phyloP scores from a whole-genome alignment of 2,797 vertebrate species.

The Falco rusticolus region DNA sequence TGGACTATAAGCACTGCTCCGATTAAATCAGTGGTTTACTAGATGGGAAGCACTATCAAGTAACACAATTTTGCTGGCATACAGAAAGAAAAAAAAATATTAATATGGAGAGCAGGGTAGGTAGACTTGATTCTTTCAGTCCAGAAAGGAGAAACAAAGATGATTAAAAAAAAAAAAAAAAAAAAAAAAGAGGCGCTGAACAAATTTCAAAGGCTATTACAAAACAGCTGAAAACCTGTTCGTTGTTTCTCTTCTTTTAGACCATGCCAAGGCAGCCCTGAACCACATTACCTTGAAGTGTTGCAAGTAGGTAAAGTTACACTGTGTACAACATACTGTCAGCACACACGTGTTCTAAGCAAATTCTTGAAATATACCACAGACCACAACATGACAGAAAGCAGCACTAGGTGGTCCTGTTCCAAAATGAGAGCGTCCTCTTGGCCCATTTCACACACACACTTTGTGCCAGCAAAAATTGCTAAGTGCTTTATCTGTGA shows the following conservation, averaged over 20 bases:
- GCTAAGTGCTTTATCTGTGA: background rate
- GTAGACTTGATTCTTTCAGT: background rate
- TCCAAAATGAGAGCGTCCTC: background rate
- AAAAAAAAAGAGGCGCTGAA: background rate
- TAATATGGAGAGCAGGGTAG: background rate
- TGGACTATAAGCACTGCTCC: background rate
- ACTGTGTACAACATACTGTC: background rate
- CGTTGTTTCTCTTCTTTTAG: background rate
- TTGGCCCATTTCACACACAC: background rate
- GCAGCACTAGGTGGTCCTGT: background rate
- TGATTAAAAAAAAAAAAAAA: no score
- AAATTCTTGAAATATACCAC: background rate
- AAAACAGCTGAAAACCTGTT: background rate
- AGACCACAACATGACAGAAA: background rate
- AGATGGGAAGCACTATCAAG: background rate
- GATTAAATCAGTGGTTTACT: background rate
- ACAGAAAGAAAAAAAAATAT: background rate
- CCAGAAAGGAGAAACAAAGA: background rate
- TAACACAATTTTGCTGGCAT: background rate
- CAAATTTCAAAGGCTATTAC: background rate
- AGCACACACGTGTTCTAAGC: background rate
- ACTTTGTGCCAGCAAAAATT: background rate
- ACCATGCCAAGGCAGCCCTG: background rate
- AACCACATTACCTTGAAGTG: background rate
- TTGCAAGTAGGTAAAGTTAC: background rate